These are phyloP conservation scores for Numenius phaeopus DNA, from an alignment of 2,797 vertebrate genomes.

Conservation along the genomic window DNA sequence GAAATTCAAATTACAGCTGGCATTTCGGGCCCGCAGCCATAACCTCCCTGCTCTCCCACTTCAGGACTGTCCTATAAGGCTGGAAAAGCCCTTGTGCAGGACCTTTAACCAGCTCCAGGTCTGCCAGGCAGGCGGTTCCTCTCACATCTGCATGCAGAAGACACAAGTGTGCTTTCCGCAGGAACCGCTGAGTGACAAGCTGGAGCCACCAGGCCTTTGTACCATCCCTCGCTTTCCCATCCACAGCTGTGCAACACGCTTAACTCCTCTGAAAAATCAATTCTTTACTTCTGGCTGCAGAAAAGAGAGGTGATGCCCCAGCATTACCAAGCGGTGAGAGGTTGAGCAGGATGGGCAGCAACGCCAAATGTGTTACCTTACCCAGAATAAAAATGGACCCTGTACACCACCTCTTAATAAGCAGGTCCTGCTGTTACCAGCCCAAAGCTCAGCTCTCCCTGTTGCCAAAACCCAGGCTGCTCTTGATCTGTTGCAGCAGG, in stretches of 20 bases:
- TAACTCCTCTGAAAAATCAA: background rate
- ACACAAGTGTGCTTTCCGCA: background rate
- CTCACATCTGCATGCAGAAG: fast-evolving
- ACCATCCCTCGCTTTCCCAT: background rate
- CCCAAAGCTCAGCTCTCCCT: background rate
- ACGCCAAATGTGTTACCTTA: fast-evolving
- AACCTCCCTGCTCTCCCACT: background rate
- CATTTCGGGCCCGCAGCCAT: background rate
- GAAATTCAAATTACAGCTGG: background rate
- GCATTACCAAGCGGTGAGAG: fast-evolving
- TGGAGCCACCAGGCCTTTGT: background rate
- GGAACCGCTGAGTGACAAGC: too few relatives aligned
- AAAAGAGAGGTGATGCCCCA: background rate
- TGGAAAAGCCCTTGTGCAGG: background rate
- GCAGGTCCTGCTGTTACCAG: background rate
- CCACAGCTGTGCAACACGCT: background rate
- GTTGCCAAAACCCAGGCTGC: background rate
- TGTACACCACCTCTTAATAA: background rate
- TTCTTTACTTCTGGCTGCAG: background rate
- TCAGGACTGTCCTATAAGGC: background rate
- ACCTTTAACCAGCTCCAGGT: background rate
- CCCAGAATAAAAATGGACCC: background rate
- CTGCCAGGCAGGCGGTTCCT: background rate
- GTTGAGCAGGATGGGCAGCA: background rate
- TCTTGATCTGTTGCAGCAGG: background rate